These are phyloP conservation scores for Sinosuthora webbiana DNA, from an alignment of 2,113 vertebrate species.

Conservation along the genomic window DNA sequence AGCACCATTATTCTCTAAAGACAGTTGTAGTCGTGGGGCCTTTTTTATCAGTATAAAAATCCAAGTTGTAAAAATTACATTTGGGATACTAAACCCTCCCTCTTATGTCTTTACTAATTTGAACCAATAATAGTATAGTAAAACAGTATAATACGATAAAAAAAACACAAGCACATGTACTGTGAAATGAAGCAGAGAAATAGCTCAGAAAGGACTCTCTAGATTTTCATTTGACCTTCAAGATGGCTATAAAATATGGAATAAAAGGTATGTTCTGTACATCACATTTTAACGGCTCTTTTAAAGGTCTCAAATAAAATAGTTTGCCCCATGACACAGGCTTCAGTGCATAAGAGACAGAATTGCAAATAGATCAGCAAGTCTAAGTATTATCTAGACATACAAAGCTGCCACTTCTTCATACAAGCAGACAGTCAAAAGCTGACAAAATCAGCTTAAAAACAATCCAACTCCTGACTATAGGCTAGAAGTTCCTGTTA, in stretches of 20 bases:
- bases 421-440: not conserved
- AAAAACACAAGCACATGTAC: not conserved
- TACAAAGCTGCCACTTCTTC: not conserved
- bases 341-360: not conserved
- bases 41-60: not conserved
- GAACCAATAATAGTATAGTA: not conserved
- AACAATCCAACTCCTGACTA: not conserved
- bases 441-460: not conserved
- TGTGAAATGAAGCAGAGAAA: not conserved
- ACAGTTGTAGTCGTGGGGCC: accelerated
- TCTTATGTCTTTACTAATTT: not conserved
- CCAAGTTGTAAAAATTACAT: not conserved
- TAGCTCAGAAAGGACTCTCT: not conserved
- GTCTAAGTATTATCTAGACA: not conserved
- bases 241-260: not conserved
- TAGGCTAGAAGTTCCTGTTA: not conserved
- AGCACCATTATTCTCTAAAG: not conserved
- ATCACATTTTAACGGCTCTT: not conserved
- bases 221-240: not conserved
- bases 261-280: not conserved
- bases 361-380: not conserved
- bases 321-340: not conserved
- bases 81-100: not conserved
- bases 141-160: not conserved
- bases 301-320: not conserved